Conservation (phyloP, 2,113 vertebrate species). For the Tauraco erythrolophus region DNA sequence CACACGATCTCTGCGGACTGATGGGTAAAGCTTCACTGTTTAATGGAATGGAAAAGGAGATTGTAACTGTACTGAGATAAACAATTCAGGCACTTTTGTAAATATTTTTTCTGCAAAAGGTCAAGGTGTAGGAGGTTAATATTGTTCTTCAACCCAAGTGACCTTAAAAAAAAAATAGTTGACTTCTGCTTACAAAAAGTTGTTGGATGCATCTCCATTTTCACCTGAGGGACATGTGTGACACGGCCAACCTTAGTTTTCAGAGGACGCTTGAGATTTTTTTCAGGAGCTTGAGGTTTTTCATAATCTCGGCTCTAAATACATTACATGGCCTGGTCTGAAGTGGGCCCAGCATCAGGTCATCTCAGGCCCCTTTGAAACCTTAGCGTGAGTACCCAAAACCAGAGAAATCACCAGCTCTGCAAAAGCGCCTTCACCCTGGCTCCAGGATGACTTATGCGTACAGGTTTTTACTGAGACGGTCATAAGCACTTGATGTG, state of each 20-base stretch:
- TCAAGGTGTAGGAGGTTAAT: background rate
- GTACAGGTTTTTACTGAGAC: background rate
- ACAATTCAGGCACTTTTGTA: background rate
- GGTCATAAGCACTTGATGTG: background rate
- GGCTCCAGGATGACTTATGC: fast-evolving
- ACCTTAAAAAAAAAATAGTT: background rate
- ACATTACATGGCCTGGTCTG: background rate
- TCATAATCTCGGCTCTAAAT: background rate
- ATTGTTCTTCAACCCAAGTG: background rate
- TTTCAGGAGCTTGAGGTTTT: background rate
- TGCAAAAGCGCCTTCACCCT: background rate
- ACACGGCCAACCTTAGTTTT: background rate
- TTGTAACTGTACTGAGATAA: background rate
- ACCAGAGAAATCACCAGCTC: background rate
- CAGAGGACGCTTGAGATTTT: background rate
- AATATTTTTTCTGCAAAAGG: background rate
- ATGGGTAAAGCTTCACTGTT: background rate
- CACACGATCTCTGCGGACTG: fast-evolving
- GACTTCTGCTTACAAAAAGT: background rate
- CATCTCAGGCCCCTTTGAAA: background rate
- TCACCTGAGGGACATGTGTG: background rate
- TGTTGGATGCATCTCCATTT: background rate
- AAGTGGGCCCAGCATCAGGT: background rate
- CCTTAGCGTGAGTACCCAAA: background rate
- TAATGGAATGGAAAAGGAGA: background rate